Evolutionary conservation across 2,797 vertebrate genomes (phyloP), one percentile per base, ranked within the genome.

Genomic region (Poecilia gillii): DNA sequence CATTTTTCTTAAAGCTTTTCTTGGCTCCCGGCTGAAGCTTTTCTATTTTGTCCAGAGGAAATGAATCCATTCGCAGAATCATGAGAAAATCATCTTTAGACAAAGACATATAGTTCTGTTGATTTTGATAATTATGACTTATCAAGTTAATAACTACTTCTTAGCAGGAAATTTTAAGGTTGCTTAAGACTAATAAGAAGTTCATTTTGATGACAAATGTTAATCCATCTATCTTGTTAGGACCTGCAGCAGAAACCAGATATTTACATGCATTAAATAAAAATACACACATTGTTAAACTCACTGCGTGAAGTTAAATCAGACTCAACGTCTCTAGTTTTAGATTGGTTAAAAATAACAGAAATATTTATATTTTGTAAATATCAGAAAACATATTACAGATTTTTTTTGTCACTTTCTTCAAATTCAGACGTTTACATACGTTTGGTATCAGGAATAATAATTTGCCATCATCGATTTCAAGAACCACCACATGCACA

Each of bases 51-150:
- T 73, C 18, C 0, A 7, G 28, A 68, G 18, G 77, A 78, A 70
- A 83, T 82, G 31, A 6, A 74, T 74, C 18, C 53, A 81, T 75
- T 81, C 79, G 36, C 77, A 77, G 57, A 80, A 79, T 85, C 80
- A 1, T 33, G 59, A 64, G 66, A 23, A 23, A 51, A 23, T 51
- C 6, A 20, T 51, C 49, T 51, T 51, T 51, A 23, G 49, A 23
- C 49, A 51, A 51, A 23, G 49, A 23, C 6, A 8, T 51, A 23
- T 7, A 23, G 23, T 51, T 51, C 49, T 51, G 49, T 51, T 23
- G 1, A 51, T 51, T 51, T 66, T 66, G 6, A 66, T 9, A 23
- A 39, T 39, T 41, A 39, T 41, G 36, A 4, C 64, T 39, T 39
- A 28, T 41, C 3, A 23, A 66, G 18, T 39, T 39, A 66, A 23